Evolutionary conservation across 2,113 vertebrate genomes (phyloP), one percentile per base, ranked within the genome.

Genomic region (Oreochromis niloticus): DNA sequence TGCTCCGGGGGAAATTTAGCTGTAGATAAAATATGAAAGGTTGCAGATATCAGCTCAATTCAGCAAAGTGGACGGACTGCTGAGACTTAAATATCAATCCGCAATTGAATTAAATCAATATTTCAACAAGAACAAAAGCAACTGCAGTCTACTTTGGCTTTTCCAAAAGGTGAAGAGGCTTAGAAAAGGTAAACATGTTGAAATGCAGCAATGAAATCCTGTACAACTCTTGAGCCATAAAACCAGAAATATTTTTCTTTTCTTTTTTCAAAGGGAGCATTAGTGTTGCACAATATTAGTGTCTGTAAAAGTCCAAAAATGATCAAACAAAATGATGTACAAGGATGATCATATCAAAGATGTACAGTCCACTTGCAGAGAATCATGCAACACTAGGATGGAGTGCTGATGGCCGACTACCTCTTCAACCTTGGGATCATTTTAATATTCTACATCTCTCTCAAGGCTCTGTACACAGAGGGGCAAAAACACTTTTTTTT

Each of bases 141-240:
- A 94, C 88, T 95, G 96, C 96, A 96, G 96, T 96, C 96, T 95
- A 95, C 96, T 96, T 96, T 96, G 96, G 96, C 96, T 95, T 95
- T 87, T 93, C 95, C 91, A 92, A 95, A 92, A 88, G 93, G 94
- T 94, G 96, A 96, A 94, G 95, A 96, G 96, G 93, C 95, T 96
- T 95, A 93, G 91, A 91, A 87, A 94, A 93, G 92, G 89, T 91
- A 94, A 96, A 94, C 92, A 87, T 71, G 89, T 91, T 85, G 80
- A 93, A 93, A 93, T 85, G 88, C 85, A 92, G 91, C 92, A 85
- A 89, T 90, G 87, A 87, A 87, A 68, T 94, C 89, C 90, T 94
- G 91, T 94, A 94, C 92, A 94, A 93, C 84, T 78, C 80, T 93
- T 83, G 82, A 94, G 91, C 84, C 91, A 88, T 82, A 88, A 92